Evolutionary conservation across 1,140 invertebrate species (phyloP).

Genomic region (Trachymyrmex septentrionalis): DNA sequence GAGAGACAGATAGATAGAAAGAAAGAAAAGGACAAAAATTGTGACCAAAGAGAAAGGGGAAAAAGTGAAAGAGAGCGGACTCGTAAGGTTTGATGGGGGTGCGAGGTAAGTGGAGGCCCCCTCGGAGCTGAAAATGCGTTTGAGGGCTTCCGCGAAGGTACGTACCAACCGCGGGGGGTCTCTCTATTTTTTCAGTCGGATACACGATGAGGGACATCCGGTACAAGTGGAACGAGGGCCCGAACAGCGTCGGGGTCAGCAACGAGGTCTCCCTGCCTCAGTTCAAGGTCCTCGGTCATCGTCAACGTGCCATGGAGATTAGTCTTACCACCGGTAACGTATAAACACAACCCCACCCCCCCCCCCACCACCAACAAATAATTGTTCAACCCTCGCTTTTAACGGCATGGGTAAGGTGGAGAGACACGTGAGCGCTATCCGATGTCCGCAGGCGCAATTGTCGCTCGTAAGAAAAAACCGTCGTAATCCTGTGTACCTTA

Average conservation of each 20-base stretch:
- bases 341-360: slow-evolving; percentile 79
- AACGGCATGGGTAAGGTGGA: slow-evolving; percentile 76
- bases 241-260: slow-evolving; percentile 96
- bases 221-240: slow-evolving; percentile 97
- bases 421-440: slow-evolving; percentile 76
- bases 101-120: slow-evolving; percentile 87
- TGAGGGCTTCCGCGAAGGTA: slow-evolving; percentile 86
- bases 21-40: slow-evolving; percentile 53
- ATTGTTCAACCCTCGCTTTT: slow-evolving; percentile 72
- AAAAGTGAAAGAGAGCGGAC: slow-evolving; percentile 68
- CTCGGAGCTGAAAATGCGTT: slow-evolving; percentile 78
- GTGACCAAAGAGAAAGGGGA: slow-evolving; percentile 40
- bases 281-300: slow-evolving; percentile 96
- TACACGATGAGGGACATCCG: slow-evolving; percentile 99
- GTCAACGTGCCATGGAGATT: slow-evolving; percentile 96
- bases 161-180: slow-evolving; percentile 90
- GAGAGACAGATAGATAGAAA: slow-evolving; percentile 70
- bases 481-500: slow-evolving; percentile 58
- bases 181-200: slow-evolving; percentile 94
- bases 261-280: slow-evolving; percentile 97
- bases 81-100: slow-evolving; percentile 75
- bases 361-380: slow-evolving; percentile 72
- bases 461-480: slow-evolving; percentile 54
- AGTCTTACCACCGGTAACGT: slow-evolving; percentile 96
- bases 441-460: slow-evolving; percentile 74